Conservation (phyloP, 2,113 vertebrate genomes). For the Ornithorhynchus anatinus region DNA sequence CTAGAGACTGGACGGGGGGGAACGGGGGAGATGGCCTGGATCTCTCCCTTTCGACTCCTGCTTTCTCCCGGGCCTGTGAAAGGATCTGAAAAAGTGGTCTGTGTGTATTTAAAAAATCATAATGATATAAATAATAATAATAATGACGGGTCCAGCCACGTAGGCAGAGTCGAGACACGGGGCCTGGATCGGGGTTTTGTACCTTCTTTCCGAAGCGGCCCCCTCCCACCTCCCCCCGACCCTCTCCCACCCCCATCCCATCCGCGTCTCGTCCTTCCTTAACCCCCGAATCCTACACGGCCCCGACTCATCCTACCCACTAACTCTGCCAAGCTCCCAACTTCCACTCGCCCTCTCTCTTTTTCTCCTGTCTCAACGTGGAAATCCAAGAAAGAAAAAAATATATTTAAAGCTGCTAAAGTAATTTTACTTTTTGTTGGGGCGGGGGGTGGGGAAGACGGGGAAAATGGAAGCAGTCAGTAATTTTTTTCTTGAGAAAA, state of each 20-base stretch:
- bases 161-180: not conserved
- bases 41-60: not conserved
- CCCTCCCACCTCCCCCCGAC: slow-evolving; percentile 5
- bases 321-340: no score
- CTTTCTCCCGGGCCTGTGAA: not conserved
- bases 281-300: not conserved
- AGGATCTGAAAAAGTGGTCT: slow-evolving; percentile 32
- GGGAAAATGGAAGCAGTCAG: slow-evolving; percentile 8
- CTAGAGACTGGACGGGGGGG: not conserved
- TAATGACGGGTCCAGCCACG: not conserved
- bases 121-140: slow-evolving; percentile 29
- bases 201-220: not conserved
- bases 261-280: not conserved
- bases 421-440: not conserved
- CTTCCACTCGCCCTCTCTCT: no score
- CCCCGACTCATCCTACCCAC: not conserved
- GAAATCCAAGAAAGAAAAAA: slow-evolving; percentile 14
- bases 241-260: not conserved
- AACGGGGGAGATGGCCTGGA: not conserved
- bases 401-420: slow-evolving; percentile 3
- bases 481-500: not conserved
- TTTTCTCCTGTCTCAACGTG: no score
- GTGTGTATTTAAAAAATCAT: slow-evolving; percentile 33
- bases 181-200: not conserved
- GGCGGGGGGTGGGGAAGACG: not conserved